phyloP scores from a whole-genome alignment of 2,888 invertebrate species.

The Phragmatobia fuliginosa region DNA sequence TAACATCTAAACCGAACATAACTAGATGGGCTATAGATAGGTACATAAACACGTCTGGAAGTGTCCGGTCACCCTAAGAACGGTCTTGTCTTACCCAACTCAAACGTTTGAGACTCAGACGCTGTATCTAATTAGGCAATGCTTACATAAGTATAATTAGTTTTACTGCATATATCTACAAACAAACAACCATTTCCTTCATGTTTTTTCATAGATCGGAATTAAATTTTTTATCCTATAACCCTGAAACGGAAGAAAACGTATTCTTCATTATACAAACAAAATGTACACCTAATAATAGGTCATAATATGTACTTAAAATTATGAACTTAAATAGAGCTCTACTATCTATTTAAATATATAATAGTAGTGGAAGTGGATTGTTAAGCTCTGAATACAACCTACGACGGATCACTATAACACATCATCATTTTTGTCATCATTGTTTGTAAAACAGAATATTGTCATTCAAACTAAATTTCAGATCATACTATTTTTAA shows the following conservation, averaged over 20 bases:
- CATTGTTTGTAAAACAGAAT: no score
- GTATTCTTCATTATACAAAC: no score
- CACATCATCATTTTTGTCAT: no score
- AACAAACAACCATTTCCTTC: background rate
- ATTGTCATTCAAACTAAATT: no score
- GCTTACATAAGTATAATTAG: conserved; percentile 53
- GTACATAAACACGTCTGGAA: conserved; percentile 35
- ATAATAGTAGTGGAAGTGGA: background rate
- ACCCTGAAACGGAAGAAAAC: no score
- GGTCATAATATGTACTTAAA: no score
- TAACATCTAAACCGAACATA: background rate
- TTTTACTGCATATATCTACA: conserved; percentile 38
- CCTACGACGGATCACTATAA: no score
- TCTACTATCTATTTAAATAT: no score
- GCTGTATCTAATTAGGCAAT: conserved; percentile 67
- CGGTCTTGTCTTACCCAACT: conserved; percentile 68
- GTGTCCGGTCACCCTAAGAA: conserved; percentile 60
- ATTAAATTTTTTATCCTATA: no score
- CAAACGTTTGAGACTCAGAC: conserved; percentile 66
- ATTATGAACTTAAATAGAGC: no score
- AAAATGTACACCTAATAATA: no score
- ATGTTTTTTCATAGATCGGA: background rate
- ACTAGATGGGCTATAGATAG: conserved; percentile 2
- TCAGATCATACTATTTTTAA: no score
- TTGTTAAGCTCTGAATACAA: background rate